phyloP scores from a whole-genome alignment of 2,888 invertebrate species.

The Ypsolopha scabrella region DNA sequence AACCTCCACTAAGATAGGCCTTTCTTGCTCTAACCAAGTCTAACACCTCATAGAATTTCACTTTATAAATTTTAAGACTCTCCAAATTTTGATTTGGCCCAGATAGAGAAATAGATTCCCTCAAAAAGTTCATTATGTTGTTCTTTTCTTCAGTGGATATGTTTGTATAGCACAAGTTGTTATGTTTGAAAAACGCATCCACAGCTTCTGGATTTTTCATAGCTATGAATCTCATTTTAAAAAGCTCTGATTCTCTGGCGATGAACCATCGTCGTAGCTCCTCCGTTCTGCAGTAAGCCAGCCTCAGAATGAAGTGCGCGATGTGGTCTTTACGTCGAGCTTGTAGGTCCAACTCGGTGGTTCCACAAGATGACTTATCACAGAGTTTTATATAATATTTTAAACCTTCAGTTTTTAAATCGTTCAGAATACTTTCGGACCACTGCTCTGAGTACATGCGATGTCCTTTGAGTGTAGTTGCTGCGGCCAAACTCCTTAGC shows the following conservation, averaged over 20 bases:
- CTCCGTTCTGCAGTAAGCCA: conserved; percentile 91
- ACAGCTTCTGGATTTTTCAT: conserved; percentile 71
- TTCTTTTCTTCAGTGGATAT: conserved; percentile 78
- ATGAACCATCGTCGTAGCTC: conserved; percentile 92
- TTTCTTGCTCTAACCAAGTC: conserved; percentile 84
- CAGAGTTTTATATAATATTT: conserved; percentile 74
- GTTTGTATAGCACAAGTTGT: conserved; percentile 75
- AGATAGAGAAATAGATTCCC: conserved; percentile 71
- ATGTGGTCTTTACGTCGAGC: conserved; percentile 85
- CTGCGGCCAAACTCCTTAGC: conserved; percentile 81
- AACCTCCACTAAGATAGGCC: conserved; percentile 84
- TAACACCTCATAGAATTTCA: conserved; percentile 87
- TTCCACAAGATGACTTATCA: conserved; percentile 62
- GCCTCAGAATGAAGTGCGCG: conserved; percentile 91
- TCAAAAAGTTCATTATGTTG: conserved; percentile 69
- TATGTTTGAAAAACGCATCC: conserved; percentile 74
- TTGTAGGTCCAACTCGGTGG: conserved; percentile 72
- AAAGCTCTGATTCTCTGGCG: conserved; percentile 88
- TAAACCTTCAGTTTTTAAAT: conserved; percentile 76
- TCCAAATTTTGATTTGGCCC: conserved; percentile 72
- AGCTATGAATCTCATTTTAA: conserved; percentile 81
- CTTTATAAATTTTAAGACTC: conserved; percentile 80
- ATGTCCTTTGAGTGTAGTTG: conserved; percentile 72
- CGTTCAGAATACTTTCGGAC: conserved; percentile 72
- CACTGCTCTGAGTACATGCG: conserved; percentile 76